Evolutionary conservation across 2,797 vertebrate genomes (phyloP), one percentile per base, ranked within the genome.

Genomic region (Coracias cyanogaster): DNA sequence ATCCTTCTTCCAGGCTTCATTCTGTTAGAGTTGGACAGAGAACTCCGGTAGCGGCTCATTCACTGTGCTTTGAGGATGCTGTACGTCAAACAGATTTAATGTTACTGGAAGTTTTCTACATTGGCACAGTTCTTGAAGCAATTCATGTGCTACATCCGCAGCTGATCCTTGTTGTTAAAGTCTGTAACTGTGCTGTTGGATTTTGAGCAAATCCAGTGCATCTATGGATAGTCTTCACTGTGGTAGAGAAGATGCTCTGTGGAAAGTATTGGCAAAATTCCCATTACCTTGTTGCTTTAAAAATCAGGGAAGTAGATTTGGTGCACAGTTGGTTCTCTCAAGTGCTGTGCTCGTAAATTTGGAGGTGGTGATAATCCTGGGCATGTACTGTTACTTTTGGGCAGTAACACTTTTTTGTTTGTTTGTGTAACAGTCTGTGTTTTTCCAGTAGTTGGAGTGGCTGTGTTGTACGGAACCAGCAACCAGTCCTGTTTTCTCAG

Each of bases 211-310:
- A 69, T 62, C 37, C 54, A 33, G 31, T 87, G 35, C 12, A 28
- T 35, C 28, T 76, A 1, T 82, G 51, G 31, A 45, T 70, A 0
- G 0, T 48, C 25, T 67, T 91, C 3, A 4, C 54, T 89, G 70
- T 3, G 2, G 19, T 69, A 54, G 86, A 85, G 74, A 70, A 72
- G 28, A 28, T 85, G 43, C 8, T 67, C 6, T 62, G 28, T 60
- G 54, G 28, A 65, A 93, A 74, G 16, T 69, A 39, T n/a, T 76
- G 41, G 35, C 26, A 90, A 87, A 76, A 89, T 79, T 92, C 64
- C 25, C 39, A 3, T 85, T 35, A 35, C 1, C 0, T 35, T 37
- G 18, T 57, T 80, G 45, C 54, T 78, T 76, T 84, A 70, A 93
- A 83, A 70, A 83, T 66, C 31, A 39, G 60, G 33, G 60, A 62